Conservation (phyloP, 1,140 invertebrate genomes). For the Heliconius eleuchia region DNA sequence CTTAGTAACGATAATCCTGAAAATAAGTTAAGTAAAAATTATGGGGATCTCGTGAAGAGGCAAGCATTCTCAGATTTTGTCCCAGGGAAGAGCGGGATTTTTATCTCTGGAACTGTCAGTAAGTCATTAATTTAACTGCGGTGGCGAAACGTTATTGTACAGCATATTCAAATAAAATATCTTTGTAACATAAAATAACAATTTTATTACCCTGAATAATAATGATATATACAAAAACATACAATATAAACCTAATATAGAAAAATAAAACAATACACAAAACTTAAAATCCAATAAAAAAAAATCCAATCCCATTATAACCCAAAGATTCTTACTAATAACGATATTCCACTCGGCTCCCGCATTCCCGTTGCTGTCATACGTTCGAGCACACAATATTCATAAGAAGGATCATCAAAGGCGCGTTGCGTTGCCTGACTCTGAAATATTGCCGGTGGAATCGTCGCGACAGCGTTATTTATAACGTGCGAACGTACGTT, state of each 20-base stretch:
- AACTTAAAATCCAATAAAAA: not conserved
- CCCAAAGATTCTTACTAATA: conserved; percentile 33
- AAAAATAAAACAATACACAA: conserved; percentile 11
- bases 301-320: conserved; percentile 21
- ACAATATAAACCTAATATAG: not conserved
- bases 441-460: conserved; percentile 69
- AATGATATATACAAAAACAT: not conserved
- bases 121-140: too few species aligned
- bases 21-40: too few species aligned
- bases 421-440: conserved; percentile 55
- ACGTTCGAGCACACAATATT: conserved; percentile 59
- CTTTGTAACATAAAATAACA: not conserved
- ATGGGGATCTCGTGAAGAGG: too few species aligned
- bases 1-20: too few species aligned
- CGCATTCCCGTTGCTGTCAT: conserved; percentile 53
- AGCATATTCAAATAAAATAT: too few species aligned
- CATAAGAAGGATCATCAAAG: conserved; percentile 75
- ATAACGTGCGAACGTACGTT: conserved; percentile 62
- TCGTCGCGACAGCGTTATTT: conserved; percentile 72
- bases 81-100: too few species aligned
- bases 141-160: too few species aligned
- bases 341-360: conserved; percentile 34
- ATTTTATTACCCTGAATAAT: too few species aligned
- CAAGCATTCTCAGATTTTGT: too few species aligned
- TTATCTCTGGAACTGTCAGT: too few species aligned